Evolutionary conservation across 2,888 invertebrate genomes (phyloP), one percentile per base, ranked within the genome.

Genomic region (Teinopalpus imperialis): DNA sequence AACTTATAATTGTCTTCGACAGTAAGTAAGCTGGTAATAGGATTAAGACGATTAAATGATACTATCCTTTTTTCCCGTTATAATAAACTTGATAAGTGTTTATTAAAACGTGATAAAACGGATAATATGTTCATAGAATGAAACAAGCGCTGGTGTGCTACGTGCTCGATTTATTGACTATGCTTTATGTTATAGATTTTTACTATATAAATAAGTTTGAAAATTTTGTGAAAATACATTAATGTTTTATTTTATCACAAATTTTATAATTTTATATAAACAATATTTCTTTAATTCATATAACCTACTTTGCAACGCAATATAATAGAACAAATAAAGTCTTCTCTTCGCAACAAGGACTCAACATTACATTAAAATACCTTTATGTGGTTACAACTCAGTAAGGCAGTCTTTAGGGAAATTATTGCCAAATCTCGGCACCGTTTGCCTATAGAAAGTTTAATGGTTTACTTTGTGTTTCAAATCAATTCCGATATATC

Each of bases 351-450:
- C n/a, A n/a, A n/a, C n/a, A 9, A 16, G 2, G 5, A 31, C 9
- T 9, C 8, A 8, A 8, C 8, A 14, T 14, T n/a, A 30, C 14
- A 31, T 31, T 31, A 31, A 31, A 9, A 9, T 31, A 16, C 13
- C 4, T 14, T 31, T 14, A 31, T 31, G 16, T 16, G 16, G 16
- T 16, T 21, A 3, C 21, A 31, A 31, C 6, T 8, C 8, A 8
- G 16, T 9, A 31, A 8, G 6, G 1, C 3, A 13, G 13, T n/a
- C 16, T 31, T 31, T 1, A 16, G 16, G 31, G 16, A 31, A 31
- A 31, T 31, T 31, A 31, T 31, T 31, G 8, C 31, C 16, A 31
- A 31, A 30, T 31, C 31, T 14, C 31, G n/a, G 8, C 16, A 31
- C 16, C 30, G n/a, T 14, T 30, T n/a, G n/a, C 3, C 30, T 8